Evolutionary conservation across 2,113 vertebrate species (phyloP), one percentile per base, ranked within the genome.

Genomic region (Tupaia tana): DNA sequence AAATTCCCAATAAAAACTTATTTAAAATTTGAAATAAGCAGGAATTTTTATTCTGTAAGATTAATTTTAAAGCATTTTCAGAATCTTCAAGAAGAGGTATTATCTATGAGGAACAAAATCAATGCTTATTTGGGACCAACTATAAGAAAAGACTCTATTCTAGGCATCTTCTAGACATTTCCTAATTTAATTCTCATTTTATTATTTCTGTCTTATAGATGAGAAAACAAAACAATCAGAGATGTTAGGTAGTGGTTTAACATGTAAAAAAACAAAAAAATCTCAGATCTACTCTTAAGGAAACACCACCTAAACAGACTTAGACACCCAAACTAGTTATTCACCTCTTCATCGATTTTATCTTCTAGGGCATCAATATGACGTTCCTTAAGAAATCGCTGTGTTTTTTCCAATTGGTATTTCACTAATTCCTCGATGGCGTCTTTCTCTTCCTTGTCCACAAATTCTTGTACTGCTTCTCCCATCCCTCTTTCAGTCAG

Each of bases 381-480:
- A 75, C 99, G 98, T 85, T 99, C 98, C 97, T 99, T 99, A 79
- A 99, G 99, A 98, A 99, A 99, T 70, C 98, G 98, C 86, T 99
- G 99, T 0, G 99, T 99, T 97, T 99, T 99, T 97, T 99, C 99
- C 85, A 99, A 98, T 82, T 99, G 99, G 97, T 99, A 99, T 94
- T 99, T 99, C 97, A 99, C 99, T 90, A 99, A 74, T 92, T 99
- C 99, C 96, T 99, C 99, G 77, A 99, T 99, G 90, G 99, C 99
- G 80, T 99, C 99, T 96, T 99, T 99, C 92, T 99, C 99, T 58
- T 99, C 99, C 97, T 99, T 99, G 97, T 99, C 99, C 90, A 99
- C 99, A 97, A 99, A 99, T 97, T 99, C 99, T 96, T 99, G 99
- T 86, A 99, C 99, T 24, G 99, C 99, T 98, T 99, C 99, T 27